Evolutionary conservation across 2,113 vertebrate species (phyloP).

Genomic region (Laterallus jamaicensis): DNA sequence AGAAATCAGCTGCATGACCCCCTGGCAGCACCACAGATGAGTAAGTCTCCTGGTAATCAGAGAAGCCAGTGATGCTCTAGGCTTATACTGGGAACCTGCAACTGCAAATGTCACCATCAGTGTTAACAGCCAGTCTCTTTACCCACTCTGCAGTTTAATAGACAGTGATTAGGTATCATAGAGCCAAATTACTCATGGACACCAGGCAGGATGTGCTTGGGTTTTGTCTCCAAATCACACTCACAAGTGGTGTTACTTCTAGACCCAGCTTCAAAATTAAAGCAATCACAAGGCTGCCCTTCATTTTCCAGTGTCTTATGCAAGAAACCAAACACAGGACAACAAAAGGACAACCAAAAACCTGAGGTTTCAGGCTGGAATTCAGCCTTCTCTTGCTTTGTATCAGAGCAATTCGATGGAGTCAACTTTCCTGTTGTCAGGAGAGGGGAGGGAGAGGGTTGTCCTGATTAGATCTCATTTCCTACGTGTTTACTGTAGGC

Average conservation of each 20-base stretch:
- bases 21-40: fast-evolving
- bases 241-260: neutral
- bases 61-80: neutral
- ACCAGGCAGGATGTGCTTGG: neutral
- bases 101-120: neutral
- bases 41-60: neutral
- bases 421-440: constrained; percentile 39
- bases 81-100: neutral
- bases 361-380: neutral
- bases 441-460: constrained; percentile 41
- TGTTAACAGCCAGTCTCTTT: neutral
- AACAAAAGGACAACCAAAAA: constrained; percentile 27
- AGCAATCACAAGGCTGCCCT: constrained; percentile 32
- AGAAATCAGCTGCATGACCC: neutral
- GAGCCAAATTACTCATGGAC: neutral
- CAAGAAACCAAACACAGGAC: neutral
- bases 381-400: neutral
- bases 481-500: constrained; percentile 66
- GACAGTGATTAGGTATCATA: neutral
- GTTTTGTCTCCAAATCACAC: constrained; percentile 11
- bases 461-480: constrained; percentile 72
- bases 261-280: constrained; percentile 30
- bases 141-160: neutral
- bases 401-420: neutral
- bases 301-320: constrained; percentile 37